Percentiles rank a stretch among this genome's conserved stretches.
phyloP scores from a whole-genome alignment of 2,888 invertebrate species.

The Drosophila neoperkinsi region DNA sequence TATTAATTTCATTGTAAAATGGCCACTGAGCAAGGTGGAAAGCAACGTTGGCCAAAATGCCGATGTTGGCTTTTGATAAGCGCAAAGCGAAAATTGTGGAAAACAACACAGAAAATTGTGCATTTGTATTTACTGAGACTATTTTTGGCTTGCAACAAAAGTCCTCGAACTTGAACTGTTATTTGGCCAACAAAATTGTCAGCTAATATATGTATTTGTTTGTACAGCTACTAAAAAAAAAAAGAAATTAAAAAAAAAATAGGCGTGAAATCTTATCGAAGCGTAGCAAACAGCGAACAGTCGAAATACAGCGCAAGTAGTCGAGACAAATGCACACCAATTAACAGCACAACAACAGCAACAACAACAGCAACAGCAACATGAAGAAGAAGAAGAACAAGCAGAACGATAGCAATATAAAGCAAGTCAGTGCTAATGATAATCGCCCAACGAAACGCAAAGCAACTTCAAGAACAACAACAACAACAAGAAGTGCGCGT shows the following conservation, averaged over 20 bases:
- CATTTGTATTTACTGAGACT: neutral
- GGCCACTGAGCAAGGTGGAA: constrained; percentile 44
- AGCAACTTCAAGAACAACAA: constrained; percentile 43
- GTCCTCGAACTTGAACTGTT: neutral
- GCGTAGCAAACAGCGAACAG: constrained; percentile 26
- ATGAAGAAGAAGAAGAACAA: constrained; percentile 12
- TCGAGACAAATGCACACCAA: constrained; percentile 49
- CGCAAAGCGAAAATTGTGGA: neutral
- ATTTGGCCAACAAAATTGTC: neutral
- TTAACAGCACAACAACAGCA: constrained; percentile 44
- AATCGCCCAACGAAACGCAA: constrained; percentile 56
- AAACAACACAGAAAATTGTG: neutral
- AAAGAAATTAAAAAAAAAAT: neutral
- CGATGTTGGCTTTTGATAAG: constrained; percentile 44
- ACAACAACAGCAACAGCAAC: constrained; percentile 23
- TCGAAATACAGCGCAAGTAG: constrained; percentile 32
- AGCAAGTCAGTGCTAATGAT: constrained; percentile 54
- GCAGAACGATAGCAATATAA: constrained; percentile 8
- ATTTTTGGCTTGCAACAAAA: neutral
- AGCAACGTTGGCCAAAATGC: constrained; percentile 17
- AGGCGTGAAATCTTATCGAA: constrained; percentile 55
- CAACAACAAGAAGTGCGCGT: constrained; percentile 25
- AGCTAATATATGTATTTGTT: neutral
- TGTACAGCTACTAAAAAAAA: constrained; percentile 28
- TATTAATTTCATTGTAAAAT: constrained; percentile 63